phyloP scores from a whole-genome alignment of 2,113 vertebrate genomes.

The Campylorhamphus procurvoides region DNA sequence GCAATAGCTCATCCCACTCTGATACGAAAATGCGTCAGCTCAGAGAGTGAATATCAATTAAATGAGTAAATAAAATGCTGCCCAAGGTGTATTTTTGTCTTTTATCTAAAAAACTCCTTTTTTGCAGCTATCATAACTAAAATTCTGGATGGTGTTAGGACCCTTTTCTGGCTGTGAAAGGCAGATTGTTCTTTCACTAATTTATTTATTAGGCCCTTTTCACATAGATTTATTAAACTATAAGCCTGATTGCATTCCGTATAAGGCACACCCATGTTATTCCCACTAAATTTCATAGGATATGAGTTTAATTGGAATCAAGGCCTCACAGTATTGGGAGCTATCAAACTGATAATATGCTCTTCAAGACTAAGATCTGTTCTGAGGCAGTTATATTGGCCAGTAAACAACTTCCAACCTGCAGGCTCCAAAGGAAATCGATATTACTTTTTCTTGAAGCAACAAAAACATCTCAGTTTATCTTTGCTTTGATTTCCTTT shows the following conservation, averaged over 20 bases:
- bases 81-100: constrained; percentile 42
- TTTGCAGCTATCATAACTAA: not conserved
- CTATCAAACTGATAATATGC: not conserved
- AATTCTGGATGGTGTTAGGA: not conserved
- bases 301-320: constrained; percentile 26
- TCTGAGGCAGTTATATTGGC: not conserved
- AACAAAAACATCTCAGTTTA: not conserved
- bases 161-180: not conserved
- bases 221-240: not conserved
- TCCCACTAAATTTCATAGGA: not conserved
- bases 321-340: not conserved
- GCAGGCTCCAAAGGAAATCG: not conserved
- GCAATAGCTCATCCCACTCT: constrained; percentile 37
- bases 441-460: not conserved
- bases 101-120: not conserved
- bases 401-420: not conserved
- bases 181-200: not conserved
- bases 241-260: not conserved
- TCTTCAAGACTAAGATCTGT: not conserved
- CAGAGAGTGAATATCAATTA: constrained; percentile 47
- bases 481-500: not conserved
- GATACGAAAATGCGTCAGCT: not conserved
- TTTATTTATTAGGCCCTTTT: not conserved
- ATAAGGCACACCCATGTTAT: not conserved
- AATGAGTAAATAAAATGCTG: constrained; percentile 51